phyloP scores from a whole-genome alignment of 1,140 invertebrate genomes.

The Penaeus chinensis region DNA sequence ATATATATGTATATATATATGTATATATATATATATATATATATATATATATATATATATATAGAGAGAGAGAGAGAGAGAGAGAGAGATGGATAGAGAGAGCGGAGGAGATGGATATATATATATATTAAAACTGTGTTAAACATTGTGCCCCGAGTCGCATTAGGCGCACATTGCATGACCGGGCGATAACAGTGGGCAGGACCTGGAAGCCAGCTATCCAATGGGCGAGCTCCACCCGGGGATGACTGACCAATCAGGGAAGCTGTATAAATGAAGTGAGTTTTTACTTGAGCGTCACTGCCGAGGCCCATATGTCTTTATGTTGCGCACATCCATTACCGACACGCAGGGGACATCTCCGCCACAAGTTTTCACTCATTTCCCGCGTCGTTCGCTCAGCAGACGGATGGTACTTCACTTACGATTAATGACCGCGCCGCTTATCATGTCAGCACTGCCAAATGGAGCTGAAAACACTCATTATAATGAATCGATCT shows the following conservation, averaged over 20 bases:
- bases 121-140: conserved; percentile 27
- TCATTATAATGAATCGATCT: conserved; percentile 43
- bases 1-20: conserved; percentile 26
- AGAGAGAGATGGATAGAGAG: not conserved
- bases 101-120: not conserved
- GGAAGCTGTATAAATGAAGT: conserved; percentile 50
- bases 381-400: not conserved
- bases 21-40: conserved; percentile 24
- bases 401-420: conserved; percentile 51
- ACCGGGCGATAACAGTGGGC: conserved; percentile 35
- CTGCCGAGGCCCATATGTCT: conserved; percentile 45
- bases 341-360: conserved; percentile 51
- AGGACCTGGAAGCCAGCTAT: not conserved
- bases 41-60: conserved; percentile 20
- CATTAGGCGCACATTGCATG: conserved; percentile 41
- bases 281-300: conserved; percentile 49
- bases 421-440: conserved; percentile 28
- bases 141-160: conserved; percentile 24
- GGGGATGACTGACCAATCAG: conserved; percentile 24
- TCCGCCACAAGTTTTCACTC: conserved; percentile 25
- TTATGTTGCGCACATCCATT: conserved; percentile 45
- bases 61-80: not conserved
- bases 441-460: conserved; percentile 49
- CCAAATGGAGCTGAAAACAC: conserved; percentile 34
- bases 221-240: conserved; percentile 28